These are phyloP conservation scores for Dipodomys ordii DNA, from an alignment of 2,113 vertebrate genomes.

Conservation along the genomic window DNA sequence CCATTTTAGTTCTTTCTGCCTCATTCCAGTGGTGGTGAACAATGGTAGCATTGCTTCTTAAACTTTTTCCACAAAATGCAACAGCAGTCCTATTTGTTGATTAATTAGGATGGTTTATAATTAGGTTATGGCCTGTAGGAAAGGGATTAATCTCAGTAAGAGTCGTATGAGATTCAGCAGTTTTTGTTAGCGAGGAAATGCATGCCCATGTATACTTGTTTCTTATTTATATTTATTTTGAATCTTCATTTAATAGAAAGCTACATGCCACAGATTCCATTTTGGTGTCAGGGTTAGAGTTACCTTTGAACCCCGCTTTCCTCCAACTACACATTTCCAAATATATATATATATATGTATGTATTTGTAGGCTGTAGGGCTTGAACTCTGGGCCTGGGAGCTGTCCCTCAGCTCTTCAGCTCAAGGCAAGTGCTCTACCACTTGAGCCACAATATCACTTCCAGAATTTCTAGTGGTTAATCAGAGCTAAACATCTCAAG, in stretches of 20 bases:
- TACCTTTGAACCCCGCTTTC: not conserved
- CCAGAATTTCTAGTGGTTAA: too few species aligned
- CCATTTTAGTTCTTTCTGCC: not conserved
- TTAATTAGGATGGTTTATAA: conserved; percentile 77
- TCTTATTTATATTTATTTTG: conserved; percentile 37
- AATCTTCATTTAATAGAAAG: conserved; percentile 29
- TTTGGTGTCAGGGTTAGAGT: conserved; percentile 43
- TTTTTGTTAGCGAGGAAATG: conserved; percentile 44
- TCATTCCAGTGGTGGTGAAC: not conserved
- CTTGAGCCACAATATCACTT: too few species aligned
- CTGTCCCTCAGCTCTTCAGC: too few species aligned
- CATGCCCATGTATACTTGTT: conserved; percentile 25
- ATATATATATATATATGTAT: too few species aligned
- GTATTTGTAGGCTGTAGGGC: too few species aligned
- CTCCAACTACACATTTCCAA: not conserved
- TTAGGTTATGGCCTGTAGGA: conserved; percentile 70
- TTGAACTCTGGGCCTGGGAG: too few species aligned
- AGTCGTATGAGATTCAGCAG: conserved; percentile 19
- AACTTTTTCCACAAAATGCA: conserved; percentile 14
- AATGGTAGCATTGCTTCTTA: not conserved
- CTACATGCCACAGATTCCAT: conserved; percentile 15
- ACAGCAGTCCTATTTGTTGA: conserved; percentile 36
- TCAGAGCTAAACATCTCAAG: too few species aligned
- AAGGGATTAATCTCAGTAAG: conserved; percentile 67
- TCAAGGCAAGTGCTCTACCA: too few species aligned